These are phyloP conservation scores for Rhysida immarginata DNA, from an alignment of 1,140 invertebrate genomes.

Conservation along the genomic window DNA sequence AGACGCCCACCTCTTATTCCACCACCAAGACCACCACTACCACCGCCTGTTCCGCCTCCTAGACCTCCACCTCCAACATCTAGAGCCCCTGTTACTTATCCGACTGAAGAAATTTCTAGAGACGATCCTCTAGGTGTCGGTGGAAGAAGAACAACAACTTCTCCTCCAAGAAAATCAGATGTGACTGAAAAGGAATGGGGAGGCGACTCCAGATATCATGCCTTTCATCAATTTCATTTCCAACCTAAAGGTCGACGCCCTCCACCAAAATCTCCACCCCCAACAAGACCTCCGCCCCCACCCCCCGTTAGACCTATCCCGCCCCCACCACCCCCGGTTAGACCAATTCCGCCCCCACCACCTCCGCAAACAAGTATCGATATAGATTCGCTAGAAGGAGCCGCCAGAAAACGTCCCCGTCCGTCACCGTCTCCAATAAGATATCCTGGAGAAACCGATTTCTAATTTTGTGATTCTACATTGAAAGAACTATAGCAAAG, in stretches of 20 bases:
- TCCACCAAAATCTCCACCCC: background rate
- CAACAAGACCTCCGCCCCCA: background rate
- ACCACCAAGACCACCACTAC: background rate
- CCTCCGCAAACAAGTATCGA: background rate
- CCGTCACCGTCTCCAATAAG: too few species aligned
- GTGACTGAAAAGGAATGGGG: too few species aligned
- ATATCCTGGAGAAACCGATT: too few species aligned
- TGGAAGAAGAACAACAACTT: too few species aligned
- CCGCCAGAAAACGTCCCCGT: too few species aligned
- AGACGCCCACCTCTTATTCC: background rate
- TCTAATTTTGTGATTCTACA: too few species aligned
- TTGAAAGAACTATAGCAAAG: too few species aligned
- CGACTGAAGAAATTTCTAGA: too few species aligned
- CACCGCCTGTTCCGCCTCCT: background rate
- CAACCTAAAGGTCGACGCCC: background rate
- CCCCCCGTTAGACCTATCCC: background rate
- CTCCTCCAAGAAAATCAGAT: too few species aligned
- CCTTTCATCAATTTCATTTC: constrained; percentile 4
- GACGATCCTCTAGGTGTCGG: too few species aligned
- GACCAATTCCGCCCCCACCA: background rate
- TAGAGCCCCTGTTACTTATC: too few species aligned
- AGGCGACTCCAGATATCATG: background rate
- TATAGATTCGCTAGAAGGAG: too few species aligned
- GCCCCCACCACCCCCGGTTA: background rate
- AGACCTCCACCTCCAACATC: background rate